A percentile compares a stretch with the other conserved stretches of the same genome.
phyloP scores from a whole-genome alignment of 2,113 vertebrate species.

The Leucosticte australis region DNA sequence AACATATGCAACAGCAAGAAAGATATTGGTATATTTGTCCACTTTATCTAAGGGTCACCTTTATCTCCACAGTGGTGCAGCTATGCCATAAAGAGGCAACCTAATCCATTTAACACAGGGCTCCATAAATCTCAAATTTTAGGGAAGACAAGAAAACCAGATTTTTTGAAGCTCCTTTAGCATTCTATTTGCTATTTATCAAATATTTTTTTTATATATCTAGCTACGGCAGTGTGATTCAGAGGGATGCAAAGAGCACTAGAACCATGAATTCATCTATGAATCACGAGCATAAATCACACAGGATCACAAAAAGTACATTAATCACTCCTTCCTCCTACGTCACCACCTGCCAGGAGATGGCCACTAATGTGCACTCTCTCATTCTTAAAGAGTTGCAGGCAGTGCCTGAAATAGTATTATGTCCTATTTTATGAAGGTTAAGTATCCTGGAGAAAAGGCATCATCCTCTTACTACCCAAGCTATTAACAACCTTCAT shows the following conservation, averaged over 20 bases:
- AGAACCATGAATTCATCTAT: neutral
- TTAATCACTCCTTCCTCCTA: neutral
- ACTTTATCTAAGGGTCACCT: neutral
- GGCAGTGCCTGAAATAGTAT: neutral
- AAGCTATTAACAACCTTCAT: constrained; percentile 1
- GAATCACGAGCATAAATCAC: neutral
- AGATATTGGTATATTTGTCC: neutral
- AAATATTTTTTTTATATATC: neutral
- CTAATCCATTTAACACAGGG: neutral
- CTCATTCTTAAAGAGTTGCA: neutral
- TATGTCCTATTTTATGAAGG: constrained; percentile 23
- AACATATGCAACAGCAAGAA: neutral
- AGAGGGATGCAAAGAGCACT: neutral
- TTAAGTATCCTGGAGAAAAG: constrained; percentile 19
- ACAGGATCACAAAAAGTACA: neutral
- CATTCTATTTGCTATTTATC: neutral
- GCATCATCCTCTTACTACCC: neutral
- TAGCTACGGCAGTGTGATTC: neutral
- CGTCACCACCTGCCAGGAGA: neutral
- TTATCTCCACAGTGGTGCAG: neutral
- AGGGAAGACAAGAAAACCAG: neutral
- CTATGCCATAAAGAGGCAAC: neutral
- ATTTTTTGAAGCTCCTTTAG: neutral
- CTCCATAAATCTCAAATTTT: neutral
- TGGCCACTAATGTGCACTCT: neutral